Percentiles rank a stretch among this genome's conserved stretches.
Evolutionary conservation across 1,140 invertebrate genomes (phyloP).

Genomic region (Coelopa frigida): DNA sequence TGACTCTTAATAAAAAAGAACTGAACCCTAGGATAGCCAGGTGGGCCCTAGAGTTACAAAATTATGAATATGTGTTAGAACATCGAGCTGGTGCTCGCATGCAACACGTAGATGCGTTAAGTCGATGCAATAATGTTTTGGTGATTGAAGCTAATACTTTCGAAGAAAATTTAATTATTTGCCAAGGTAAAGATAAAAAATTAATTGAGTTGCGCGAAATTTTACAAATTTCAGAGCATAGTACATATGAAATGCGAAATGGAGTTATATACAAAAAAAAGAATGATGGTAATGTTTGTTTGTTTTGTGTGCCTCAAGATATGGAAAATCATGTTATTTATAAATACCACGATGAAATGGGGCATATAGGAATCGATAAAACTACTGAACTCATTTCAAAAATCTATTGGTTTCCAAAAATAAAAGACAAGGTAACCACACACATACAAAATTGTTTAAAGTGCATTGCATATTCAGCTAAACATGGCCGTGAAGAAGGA

Average conservation of each 20-base stretch:
- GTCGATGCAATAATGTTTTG: conserved; percentile 9
- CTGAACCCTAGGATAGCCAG: conserved; percentile 32
- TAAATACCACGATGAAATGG: conserved; percentile 28
- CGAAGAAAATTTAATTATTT: conserved; percentile 24
- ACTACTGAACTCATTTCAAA: conserved; percentile 35
- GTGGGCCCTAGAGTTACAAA: conserved; percentile 32
- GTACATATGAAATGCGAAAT: conserved; percentile 22
- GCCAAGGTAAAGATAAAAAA: conserved; percentile 40
- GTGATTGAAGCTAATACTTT: conserved; percentile 2
- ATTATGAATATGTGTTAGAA: conserved; percentile 35
- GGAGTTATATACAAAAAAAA: conserved; percentile 30
- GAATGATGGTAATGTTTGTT: conserved; percentile 13
- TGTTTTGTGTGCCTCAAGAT: conserved; percentile 26
- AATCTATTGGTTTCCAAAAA: conserved; percentile 41
- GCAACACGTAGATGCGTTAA: conserved; percentile 17
- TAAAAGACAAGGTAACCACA: conserved; percentile 24
- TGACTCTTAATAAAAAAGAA: conserved; percentile 42
- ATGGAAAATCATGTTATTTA: conserved; percentile 29
- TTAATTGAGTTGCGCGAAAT: conserved; percentile 19
- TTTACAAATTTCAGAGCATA: too few relatives aligned
- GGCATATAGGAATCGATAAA: conserved; percentile 42
- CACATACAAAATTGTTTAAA: conserved; percentile 30
- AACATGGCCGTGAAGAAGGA: conserved; percentile 41
- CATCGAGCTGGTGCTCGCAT: conserved; percentile 10
- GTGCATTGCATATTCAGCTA: conserved; percentile 25